Conservation (phyloP, 2,797 vertebrate genomes). For the Columba guinea region DNA sequence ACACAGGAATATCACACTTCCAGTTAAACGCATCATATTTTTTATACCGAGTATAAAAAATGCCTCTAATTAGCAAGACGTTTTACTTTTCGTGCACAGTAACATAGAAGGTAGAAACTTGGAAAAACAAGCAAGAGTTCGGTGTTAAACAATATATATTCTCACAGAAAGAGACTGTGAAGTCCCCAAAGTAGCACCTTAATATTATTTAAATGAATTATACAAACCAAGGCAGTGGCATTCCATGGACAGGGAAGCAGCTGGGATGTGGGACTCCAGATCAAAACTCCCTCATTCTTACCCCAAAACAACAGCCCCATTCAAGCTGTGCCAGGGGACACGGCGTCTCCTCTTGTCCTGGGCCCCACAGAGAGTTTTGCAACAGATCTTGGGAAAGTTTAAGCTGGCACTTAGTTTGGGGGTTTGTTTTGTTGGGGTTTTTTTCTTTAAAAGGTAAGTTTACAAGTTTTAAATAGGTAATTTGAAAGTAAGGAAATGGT, state of each 20-base stretch:
- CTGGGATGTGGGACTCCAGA: not conserved
- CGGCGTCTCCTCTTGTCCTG: not conserved
- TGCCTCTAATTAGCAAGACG: not conserved
- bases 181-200: not conserved
- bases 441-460: not conserved
- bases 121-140: not conserved
- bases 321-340: not conserved
- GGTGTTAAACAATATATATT: not conserved
- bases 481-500: not conserved
- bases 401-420: not conserved
- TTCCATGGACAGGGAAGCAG: not conserved
- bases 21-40: not conserved
- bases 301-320: not conserved
- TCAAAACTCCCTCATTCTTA: not conserved
- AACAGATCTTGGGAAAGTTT: not conserved
- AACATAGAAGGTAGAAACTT: not conserved
- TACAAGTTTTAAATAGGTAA: not conserved
- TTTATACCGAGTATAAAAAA: not conserved
- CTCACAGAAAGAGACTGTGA: not conserved
- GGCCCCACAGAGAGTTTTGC: not conserved
- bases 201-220: not conserved
- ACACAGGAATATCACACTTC: not conserved
- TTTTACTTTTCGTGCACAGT: accelerated
- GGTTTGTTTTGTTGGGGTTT: not conserved
- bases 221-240: accelerated